A percentile compares a stretch with the other conserved stretches of the same genome.
phyloP scores from a whole-genome alignment of 92 coral and sea anemone genomes.

The Meandrina meandrites region DNA sequence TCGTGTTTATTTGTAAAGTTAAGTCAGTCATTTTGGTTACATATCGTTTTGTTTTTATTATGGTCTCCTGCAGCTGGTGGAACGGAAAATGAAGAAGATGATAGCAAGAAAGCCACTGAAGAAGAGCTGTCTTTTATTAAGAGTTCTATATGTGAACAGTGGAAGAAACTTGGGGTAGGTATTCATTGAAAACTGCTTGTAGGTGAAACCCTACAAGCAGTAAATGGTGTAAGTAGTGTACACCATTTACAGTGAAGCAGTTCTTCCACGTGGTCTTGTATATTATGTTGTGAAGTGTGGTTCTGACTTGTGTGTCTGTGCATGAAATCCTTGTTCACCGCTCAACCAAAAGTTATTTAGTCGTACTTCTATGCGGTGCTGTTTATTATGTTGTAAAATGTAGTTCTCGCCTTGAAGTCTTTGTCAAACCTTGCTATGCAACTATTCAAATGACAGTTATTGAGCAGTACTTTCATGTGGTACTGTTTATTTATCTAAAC shows the following conservation, averaged over 20 bases:
- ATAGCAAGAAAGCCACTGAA: constrained; percentile 69
- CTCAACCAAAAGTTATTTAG: no score
- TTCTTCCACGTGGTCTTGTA: background rate
- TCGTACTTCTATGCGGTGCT: background rate
- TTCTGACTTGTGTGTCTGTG: no score
- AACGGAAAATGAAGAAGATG: constrained; percentile 78
- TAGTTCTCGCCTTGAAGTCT: no score
- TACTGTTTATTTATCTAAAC: background rate
- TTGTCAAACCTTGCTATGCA: no score
- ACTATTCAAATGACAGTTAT: no score
- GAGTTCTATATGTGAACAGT: constrained; percentile 96
- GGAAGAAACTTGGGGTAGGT: constrained; percentile 84
- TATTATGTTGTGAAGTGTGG: background rate
- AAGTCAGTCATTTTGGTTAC: background rate
- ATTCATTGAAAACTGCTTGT: background rate
- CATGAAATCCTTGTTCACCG: no score
- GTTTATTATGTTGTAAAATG: background rate
- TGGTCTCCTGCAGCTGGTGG: constrained; percentile 43
- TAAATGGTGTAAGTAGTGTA: no score
- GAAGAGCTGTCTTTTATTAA: constrained; percentile 91
- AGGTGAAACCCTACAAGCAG: background rate
- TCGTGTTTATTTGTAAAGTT: background rate
- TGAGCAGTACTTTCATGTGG: background rate
- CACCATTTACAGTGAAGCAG: background rate
- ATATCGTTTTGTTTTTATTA: background rate